Conservation (phyloP, 92 coral and sea anemone species). For the Palythoa heliodiscus region DNA sequence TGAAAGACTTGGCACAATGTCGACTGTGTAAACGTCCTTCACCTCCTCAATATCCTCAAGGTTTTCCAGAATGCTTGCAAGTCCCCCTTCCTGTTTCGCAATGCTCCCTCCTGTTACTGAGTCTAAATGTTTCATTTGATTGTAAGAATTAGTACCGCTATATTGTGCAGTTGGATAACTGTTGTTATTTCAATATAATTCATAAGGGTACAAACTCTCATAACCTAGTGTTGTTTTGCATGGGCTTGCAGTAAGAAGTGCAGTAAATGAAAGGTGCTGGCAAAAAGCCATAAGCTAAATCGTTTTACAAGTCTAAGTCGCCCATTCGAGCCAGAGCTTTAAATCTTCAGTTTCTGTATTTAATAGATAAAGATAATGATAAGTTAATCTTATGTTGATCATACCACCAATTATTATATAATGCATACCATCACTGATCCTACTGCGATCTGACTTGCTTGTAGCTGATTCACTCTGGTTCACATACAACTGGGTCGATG, state of each 20-base stretch:
- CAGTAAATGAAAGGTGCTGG: too few relatives aligned
- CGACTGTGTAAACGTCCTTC: slow-evolving; percentile 64
- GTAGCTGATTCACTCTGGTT: slow-evolving; percentile 51
- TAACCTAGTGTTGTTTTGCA: too few relatives aligned
- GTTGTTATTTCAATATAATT: background rate
- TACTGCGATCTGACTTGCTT: slow-evolving; percentile 72
- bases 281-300: too few relatives aligned
- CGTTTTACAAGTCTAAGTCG: too few relatives aligned
- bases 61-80: slow-evolving; percentile 57
- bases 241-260: too few relatives aligned
- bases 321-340: too few relatives aligned
- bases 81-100: slow-evolving; percentile 45
- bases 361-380: too few relatives aligned
- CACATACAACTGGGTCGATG: slow-evolving; percentile 40
- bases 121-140: slow-evolving; percentile 25
- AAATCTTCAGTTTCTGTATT: too few relatives aligned
- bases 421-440: slow-evolving; percentile 32
- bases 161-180: background rate
- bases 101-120: slow-evolving; percentile 51
- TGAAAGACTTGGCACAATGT: slow-evolving; percentile 77
- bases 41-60: slow-evolving; percentile 80
- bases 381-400: too few relatives aligned
- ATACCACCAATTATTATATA: background rate
- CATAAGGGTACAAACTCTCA: too few relatives aligned
- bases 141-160: background rate